phyloP scores from a whole-genome alignment of 2,888 invertebrate genomes.

The Sthenelais limicola region DNA sequence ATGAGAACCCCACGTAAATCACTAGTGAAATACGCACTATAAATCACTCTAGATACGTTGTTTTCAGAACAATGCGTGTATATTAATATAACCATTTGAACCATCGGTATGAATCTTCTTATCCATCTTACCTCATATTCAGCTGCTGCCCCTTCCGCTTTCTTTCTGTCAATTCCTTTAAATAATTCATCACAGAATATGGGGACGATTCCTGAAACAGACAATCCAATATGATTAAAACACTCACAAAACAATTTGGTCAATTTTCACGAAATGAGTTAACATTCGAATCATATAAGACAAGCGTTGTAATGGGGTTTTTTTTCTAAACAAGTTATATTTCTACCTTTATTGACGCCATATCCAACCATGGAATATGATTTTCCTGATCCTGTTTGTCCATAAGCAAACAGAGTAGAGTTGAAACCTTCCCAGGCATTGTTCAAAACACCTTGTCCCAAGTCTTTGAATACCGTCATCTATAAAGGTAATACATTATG shows the following conservation, averaged over 20 bases:
- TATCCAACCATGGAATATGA: slow-evolving; percentile 77
- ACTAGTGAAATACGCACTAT: too few species aligned
- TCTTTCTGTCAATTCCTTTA: slow-evolving; percentile 73
- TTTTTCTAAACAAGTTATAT: not conserved
- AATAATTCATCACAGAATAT: slow-evolving; percentile 75
- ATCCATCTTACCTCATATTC: slow-evolving; percentile 72
- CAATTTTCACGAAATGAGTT: too few species aligned
- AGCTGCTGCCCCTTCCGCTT: slow-evolving; percentile 63
- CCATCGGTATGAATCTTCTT: too few species aligned
- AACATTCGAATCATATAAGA: too few species aligned
- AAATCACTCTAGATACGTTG: too few species aligned
- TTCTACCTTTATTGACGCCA: slow-evolving; percentile 75
- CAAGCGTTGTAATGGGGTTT: too few species aligned
- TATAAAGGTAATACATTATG: slow-evolving; percentile 58
- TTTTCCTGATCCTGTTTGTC: slow-evolving; percentile 76
- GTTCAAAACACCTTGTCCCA: slow-evolving; percentile 75
- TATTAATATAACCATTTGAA: too few species aligned
- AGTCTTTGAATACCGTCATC: slow-evolving; percentile 75
- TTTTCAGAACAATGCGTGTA: too few species aligned
- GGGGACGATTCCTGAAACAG: slow-evolving; percentile 75
- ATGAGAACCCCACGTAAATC: too few species aligned
- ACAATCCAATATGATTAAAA: too few species aligned
- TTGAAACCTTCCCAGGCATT: slow-evolving; percentile 77
- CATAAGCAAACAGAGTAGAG: slow-evolving; percentile 76
- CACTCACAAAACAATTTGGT: too few species aligned